Percentiles rank a stretch among this genome's conserved stretches.
Conservation (phyloP, 1,140 invertebrate genomes). For the Cataglyphis hispanica region DNA sequence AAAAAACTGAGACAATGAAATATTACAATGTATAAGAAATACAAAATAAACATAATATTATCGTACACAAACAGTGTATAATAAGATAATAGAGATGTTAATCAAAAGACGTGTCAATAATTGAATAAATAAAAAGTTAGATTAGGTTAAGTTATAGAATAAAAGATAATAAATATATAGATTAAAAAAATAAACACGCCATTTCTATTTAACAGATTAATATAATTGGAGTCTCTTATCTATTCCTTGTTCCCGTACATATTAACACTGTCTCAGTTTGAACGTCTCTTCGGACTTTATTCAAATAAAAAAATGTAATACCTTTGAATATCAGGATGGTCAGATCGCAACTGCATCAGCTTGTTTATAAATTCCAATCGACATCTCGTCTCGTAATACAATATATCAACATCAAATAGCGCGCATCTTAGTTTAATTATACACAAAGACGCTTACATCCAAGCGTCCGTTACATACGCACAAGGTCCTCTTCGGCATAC, state of each 20-base stretch:
- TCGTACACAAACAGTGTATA: background rate
- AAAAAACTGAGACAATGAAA: background rate
- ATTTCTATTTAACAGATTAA: background rate
- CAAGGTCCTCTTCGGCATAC: background rate
- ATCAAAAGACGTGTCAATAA: background rate
- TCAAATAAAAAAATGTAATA: slow-evolving; percentile 18
- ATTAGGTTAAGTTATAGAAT: background rate
- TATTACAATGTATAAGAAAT: background rate
- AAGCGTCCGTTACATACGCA: background rate
- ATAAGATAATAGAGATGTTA: background rate
- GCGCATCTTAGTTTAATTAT: background rate
- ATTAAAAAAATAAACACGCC: background rate
- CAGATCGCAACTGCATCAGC: background rate
- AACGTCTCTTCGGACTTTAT: background rate
- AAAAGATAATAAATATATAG: background rate
- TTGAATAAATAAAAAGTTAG: background rate
- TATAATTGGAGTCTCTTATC: background rate
- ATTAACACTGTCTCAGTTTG: background rate
- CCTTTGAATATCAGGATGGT: background rate
- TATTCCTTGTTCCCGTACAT: background rate
- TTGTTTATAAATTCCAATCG: slow-evolving; percentile 5
- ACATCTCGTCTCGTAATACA: background rate
- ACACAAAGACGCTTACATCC: background rate
- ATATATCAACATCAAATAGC: background rate
- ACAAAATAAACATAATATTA: background rate